Evolutionary conservation across 1,140 invertebrate genomes (phyloP), one percentile per base, ranked within the genome.

Genomic region (Zelostemma sp.): DNA sequence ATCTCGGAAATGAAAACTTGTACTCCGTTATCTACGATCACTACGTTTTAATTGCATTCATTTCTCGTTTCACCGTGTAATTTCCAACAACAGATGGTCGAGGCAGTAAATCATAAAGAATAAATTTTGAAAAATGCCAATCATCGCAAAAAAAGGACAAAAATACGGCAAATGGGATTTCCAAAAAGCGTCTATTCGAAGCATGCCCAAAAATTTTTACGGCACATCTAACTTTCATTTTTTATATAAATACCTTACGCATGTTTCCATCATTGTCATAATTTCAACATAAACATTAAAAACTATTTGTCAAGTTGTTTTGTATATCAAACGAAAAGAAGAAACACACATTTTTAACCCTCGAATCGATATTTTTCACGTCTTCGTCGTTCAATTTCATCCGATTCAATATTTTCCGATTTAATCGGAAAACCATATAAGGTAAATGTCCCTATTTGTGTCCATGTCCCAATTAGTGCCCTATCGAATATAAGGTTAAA

Each of bases 51-150:
- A 33, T 51, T 56, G 57, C 57, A 56, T 67, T 60, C 48, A 12
- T 41, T 51, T 50, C n/a, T 35, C 33, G 1, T 28, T 49, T 28
- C 28, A 18, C 48, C 25, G 8, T 19, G 11, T 43, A 14, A 16
- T 35, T 9, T 50, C 45, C 5, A 50, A 35, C 6, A 53, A 53
- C 50, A 41, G 14, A 6, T n/a, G 11, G 19, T 54, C 1, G 38
- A 56, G 46, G 51, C 56, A 28, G 45, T 8, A 68, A 72, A 65
- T 46, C 5, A 55, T 40, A 65, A 50, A 48, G 49, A 66, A 38
- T 53, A 56, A 81, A 83, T 84, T 83, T 83, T 83, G 80, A 82
- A 82, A 84, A 82, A 84, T 80, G 75, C 80, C 82, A 83, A 83
- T 83, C 72, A 68, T 69, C 55, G 70, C 77, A 68, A 72, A 71